phyloP scores from a whole-genome alignment of 2,113 vertebrate species.

The Tyrannus savana region DNA sequence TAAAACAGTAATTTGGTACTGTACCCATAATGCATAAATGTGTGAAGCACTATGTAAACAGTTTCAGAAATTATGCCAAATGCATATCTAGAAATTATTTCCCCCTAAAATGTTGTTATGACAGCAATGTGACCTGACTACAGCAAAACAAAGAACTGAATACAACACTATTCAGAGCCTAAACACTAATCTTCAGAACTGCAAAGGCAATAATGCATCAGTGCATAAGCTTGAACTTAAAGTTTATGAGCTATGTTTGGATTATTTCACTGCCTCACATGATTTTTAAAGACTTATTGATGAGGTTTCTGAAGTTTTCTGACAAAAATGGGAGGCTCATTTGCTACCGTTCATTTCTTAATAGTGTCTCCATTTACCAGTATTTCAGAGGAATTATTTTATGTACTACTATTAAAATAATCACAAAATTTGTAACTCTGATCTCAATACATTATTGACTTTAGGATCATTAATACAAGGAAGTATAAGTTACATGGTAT shows the following conservation, averaged over 20 bases:
- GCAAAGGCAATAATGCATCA: background rate
- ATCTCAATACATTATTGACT: background rate
- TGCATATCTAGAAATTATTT: fast-evolving
- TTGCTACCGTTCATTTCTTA: background rate
- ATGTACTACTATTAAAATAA: background rate
- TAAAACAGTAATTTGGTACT: background rate
- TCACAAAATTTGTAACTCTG: background rate
- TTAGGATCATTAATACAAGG: background rate
- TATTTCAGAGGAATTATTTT: background rate
- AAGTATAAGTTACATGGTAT: background rate
- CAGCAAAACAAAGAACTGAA: background rate
- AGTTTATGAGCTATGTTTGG: background rate
- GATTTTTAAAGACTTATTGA: background rate
- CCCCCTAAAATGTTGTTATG: background rate
- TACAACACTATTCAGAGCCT: background rate
- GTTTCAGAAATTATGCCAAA: background rate
- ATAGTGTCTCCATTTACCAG: background rate
- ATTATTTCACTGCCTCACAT: background rate
- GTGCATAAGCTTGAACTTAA: background rate
- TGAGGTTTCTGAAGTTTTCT: background rate
- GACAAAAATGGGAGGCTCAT: background rate
- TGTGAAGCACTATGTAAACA: background rate
- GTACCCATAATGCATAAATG: background rate
- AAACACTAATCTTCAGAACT: background rate
- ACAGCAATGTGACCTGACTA: background rate